Evolutionary conservation across 2,888 invertebrate genomes (phyloP), one percentile per base, ranked within the genome.

Genomic region (Mythimna lalbum): DNA sequence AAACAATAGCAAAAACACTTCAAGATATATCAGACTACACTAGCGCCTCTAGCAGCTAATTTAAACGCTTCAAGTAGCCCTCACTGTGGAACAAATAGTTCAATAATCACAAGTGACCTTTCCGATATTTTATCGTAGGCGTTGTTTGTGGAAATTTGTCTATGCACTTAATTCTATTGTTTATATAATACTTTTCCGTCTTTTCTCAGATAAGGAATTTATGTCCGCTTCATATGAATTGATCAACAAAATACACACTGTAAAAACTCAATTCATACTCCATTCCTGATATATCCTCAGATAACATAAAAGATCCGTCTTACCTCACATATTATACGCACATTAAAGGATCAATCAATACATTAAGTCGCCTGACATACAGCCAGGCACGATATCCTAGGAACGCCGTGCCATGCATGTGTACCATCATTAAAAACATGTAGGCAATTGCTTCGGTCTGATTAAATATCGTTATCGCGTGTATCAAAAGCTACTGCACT

Each of bases 401-500:
- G 69, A 82, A 65, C 72, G 75, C 68, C 76, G 71, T 63, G 50
- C 63, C 57, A 60, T 55, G 63, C 69, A 67, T 76, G 69, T 78
- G 76, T 73, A 67, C 79, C 80, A 81, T 73, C 81, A 79, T 78
- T 70, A 78, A 73, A 85, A 69, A 81, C 76, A 80, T 77, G 81
- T 83, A 84, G 77, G 80, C 87, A 87, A 86, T 87, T 85, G 83
- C 78, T 84, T 80, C 80, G 81, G 75, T 87, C 80, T 82, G 86
- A 84, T 82, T 76, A 87, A 85, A 82, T 85, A 84, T 85, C 82
- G 84, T 83, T 90, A 91, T 91, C 90, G 83, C 82, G 76, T 88
- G 86, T 87, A 90, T 90, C 90, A 86, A 78, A 85, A 86, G 91
- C 94, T 93, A 93, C 94, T 90, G 92, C 91, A 91, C 91, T 91